phyloP scores from a whole-genome alignment of 2,113 vertebrate genomes.

The Tenebrosternarchus preto region DNA sequence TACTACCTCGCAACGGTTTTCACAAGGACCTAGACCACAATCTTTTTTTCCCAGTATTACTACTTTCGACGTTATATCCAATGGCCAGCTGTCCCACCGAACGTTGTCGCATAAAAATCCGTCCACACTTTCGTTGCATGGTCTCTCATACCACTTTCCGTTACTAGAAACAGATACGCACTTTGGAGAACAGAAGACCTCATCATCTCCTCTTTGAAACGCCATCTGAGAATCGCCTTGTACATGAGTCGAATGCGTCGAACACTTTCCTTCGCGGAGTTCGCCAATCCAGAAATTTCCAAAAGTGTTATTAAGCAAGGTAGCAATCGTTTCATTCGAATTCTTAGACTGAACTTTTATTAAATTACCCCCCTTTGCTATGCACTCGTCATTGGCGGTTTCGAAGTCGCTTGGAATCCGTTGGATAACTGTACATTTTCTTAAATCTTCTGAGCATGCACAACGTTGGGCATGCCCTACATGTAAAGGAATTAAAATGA shows the following conservation, averaged over 20 bases:
- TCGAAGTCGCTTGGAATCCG: conserved; percentile 57
- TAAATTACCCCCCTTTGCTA: conserved; percentile 56
- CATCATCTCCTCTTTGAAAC: conserved; percentile 57
- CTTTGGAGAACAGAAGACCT: conserved; percentile 51
- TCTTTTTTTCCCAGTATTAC: neutral
- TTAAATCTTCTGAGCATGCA: conserved; percentile 31
- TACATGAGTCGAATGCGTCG: conserved; percentile 23
- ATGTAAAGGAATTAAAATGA: conserved; percentile 22
- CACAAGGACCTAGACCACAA: conserved; percentile 58
- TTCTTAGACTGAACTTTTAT: conserved; percentile 44
- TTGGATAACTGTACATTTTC: conserved; percentile 28
- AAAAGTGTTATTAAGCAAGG: conserved; percentile 28
- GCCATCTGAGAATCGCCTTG: conserved; percentile 49
- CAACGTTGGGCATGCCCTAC: conserved; percentile 1
- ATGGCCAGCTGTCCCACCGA: conserved; percentile 50
- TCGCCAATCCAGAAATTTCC: conserved; percentile 72
- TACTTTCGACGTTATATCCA: neutral
- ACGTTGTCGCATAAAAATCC: conserved; percentile 69
- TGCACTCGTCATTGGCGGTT: conserved; percentile 58
- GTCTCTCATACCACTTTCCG: conserved; percentile 56
- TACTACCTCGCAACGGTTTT: conserved; percentile 54
- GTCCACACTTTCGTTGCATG: conserved; percentile 55
- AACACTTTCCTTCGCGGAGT: conserved; percentile 50
- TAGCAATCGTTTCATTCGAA: conserved; percentile 34
- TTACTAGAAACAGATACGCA: conserved; percentile 66